These are phyloP conservation scores for Amazonetta brasiliensis DNA, from an alignment of 2,797 vertebrate species.

Conservation along the genomic window DNA sequence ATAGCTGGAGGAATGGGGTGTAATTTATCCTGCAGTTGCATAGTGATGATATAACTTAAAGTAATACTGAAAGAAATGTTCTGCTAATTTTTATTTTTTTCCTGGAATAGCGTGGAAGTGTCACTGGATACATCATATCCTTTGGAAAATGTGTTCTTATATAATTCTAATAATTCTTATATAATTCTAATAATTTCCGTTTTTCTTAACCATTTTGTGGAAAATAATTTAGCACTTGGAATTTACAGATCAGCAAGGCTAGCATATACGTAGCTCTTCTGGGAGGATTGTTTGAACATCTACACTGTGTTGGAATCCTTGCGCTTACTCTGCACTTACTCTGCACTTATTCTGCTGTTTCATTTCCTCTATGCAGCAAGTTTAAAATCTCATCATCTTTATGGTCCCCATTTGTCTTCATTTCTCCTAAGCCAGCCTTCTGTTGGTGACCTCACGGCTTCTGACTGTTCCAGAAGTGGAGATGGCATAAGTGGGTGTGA, in stretches of 20 bases:
- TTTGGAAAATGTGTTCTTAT: not conserved
- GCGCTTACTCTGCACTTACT: not conserved
- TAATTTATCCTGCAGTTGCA: not conserved
- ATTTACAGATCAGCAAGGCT: not conserved
- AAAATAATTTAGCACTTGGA: not conserved
- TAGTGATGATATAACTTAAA: not conserved
- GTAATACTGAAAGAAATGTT: not conserved
- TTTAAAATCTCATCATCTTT: not conserved
- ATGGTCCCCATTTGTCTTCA: not conserved
- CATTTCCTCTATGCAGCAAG: not conserved
- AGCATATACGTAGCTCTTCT: not conserved
- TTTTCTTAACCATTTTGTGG: not conserved
- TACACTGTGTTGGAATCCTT: not conserved
- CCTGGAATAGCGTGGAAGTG: not conserved
- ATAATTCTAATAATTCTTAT: not conserved
- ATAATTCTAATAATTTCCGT: not conserved
- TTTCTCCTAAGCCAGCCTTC: not conserved
- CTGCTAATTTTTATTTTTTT: not conserved
- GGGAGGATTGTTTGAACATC: not conserved
- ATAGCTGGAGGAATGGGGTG: not conserved
- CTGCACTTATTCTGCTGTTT: not conserved
- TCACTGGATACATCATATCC: not conserved
- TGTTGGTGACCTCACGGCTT: not conserved
- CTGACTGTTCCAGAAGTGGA: slow-evolving; percentile 6
- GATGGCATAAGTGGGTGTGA: slow-evolving; percentile 6